These are phyloP conservation scores for Empis livida DNA, from an alignment of 2,888 invertebrate genomes.

Conservation along the genomic window DNA sequence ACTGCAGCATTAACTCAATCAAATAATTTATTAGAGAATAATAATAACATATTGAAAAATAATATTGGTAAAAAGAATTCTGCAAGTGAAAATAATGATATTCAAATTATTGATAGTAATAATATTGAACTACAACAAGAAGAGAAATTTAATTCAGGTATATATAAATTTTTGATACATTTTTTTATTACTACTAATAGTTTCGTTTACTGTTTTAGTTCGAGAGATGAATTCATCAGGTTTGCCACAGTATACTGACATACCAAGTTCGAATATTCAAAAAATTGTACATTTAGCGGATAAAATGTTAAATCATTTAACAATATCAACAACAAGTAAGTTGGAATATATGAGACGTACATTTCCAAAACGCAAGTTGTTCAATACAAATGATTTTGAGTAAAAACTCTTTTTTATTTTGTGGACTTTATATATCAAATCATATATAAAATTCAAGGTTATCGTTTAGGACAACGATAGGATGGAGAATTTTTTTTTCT, in stretches of 20 bases:
- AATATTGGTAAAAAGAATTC: not conserved
- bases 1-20: not conserved
- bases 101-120: constrained; percentile 7
- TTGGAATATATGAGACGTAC: too few species aligned
- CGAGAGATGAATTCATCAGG: not conserved
- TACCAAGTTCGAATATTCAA: constrained; percentile 32
- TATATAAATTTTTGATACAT: not conserved
- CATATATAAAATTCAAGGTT: too few species aligned
- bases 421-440: too few species aligned
- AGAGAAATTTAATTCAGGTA: constrained; percentile 9
- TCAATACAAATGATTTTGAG: too few species aligned
- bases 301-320: constrained; percentile 30
- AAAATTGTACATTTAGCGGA: constrained; percentile 31
- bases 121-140: constrained; percentile 12
- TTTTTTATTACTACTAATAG: too few species aligned
- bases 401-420: too few species aligned
- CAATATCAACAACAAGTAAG: constrained; percentile 12
- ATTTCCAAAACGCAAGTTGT: too few species aligned
- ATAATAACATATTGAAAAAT: constrained; percentile 1
- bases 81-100: not conserved
- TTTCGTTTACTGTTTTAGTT: not conserved
- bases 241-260: constrained; percentile 6
- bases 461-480: too few species aligned
- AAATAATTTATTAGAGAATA: not conserved
- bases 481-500: too few species aligned